Base-by-base conservation (phyloP, 37 sponge, comb jelly and placozoan genomes). In the Chondrosia reniformis region DNA sequence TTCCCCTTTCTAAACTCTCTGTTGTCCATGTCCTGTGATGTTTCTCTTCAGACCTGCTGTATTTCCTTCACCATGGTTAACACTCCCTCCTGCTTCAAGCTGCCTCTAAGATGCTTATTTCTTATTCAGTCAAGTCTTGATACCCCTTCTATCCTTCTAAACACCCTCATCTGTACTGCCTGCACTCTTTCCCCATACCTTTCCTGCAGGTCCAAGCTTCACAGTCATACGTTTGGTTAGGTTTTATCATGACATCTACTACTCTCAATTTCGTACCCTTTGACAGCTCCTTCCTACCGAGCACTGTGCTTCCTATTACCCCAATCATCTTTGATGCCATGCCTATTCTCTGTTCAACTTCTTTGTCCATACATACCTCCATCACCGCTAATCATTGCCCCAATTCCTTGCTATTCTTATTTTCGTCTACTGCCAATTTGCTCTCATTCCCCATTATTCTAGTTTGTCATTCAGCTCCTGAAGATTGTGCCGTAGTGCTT, bases 241-340 rank as follows among this genome's bases (percentile, higher is more conserved):
- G 58, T 56, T 28, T 56, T 6, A 56, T 6, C 58, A 56, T 56
- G 7, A 28, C 9, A 56, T 56, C 2, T 6, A 56, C 9, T 28
- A 6, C 7, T 56, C 58, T 56, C 58, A 56, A 28, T 6, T 56
- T 56, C 58, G 9, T 56, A 6, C 58, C 58, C 58, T 56, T 56
- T 56, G 58, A 28, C 58, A 56, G 27, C 27, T 56, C 3, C 27
- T 56, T 56, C 58, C 58, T 56, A 28, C 6, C 58, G 3, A 56
- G 27, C 58, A 56, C 7, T 56, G 3, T 56, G 27, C 58, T 56
- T 8, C 58, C 9, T 28, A 56, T 56, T 56, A 28, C 58, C 4
- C 58, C 58, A 56, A 56, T 56, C 52, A 49, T 49, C 58, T 56
- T 56, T 56, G 58, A 56, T 56, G 7, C 58, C 58, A 56, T 56